Evolutionary conservation across 2,888 invertebrate species (phyloP), one percentile per base, ranked within the genome.

Genomic region (Drosophila macrothrix): DNA sequence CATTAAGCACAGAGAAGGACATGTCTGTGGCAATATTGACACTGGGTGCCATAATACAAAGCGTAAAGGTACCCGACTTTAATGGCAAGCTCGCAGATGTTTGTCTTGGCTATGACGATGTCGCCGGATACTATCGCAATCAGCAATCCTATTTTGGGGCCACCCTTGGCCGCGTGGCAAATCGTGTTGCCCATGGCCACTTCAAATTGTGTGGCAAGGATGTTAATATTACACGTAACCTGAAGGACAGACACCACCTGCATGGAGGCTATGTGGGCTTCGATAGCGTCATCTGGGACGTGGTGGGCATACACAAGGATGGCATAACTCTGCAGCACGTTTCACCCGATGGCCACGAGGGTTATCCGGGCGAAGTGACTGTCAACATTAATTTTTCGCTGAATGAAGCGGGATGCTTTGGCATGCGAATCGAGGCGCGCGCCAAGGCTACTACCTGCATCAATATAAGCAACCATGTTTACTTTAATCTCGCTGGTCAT

Each of bases 401-500:
- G 14, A 96, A 95, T 1, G 95, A 95, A 16, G 95, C 96, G 68
- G 97, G 97, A 89, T 95, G 95, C 71, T 94, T 99, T 55, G 94
- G 95, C 55, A 95, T 98, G 35, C 95, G 96, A 67, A 97, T 97
- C 94, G 95, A 94, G 77, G 97, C 97, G n/a, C 95, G 95, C 0
- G 95, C 96, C 1, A 96, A 95, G 14, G 96, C 96, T 89, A 95
- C 97, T 0, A 98, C 98, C 0, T 95, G 96, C 22, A 94, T 99
- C 66, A 98, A 97, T 92, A 93, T 99, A 59, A 97, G 97, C 39
- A 97, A 97, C 92, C 96, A 98, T 89, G 95, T 96, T 1, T 98
- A 96, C 92, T 98, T 98, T 93, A 99, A 99, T 93, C 94, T 99
- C 33, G 97, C 96, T 49, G 98, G 98, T 6, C 97, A 98, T 93